Evolutionary conservation across 2,888 invertebrate species (phyloP).

Genomic region (Tolmerus cingulatus): DNA sequence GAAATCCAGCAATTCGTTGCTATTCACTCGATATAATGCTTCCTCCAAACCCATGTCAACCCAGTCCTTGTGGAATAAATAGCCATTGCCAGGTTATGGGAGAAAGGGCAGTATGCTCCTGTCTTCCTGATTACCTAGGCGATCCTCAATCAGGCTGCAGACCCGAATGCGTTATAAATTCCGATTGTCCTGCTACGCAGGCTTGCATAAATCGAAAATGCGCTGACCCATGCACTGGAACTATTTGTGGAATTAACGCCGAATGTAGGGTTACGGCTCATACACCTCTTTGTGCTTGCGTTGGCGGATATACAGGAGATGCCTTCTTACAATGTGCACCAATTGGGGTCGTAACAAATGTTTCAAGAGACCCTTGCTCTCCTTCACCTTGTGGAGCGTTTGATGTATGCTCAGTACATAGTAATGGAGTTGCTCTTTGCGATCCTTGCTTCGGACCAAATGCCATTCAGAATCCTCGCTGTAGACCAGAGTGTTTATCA

Average conservation of each 20-base stretch:
- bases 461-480: slow-evolving; percentile 74
- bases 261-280: slow-evolving; percentile 82
- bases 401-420: slow-evolving; percentile 74
- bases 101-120: slow-evolving; percentile 78
- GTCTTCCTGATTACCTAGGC: slow-evolving; percentile 77
- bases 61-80: slow-evolving; percentile 80
- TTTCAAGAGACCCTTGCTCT: slow-evolving; percentile 73
- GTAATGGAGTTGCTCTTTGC: slow-evolving; percentile 79
- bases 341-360: slow-evolving; percentile 68
- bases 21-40: slow-evolving; percentile 67
- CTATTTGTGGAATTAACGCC: slow-evolving; percentile 82
- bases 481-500: slow-evolving; percentile 83
- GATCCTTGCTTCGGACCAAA: slow-evolving; percentile 77
- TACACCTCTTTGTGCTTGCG: slow-evolving; percentile 82
- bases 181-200: slow-evolving; percentile 78
- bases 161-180: slow-evolving; percentile 83
- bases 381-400: slow-evolving; percentile 80
- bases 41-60: slow-evolving; percentile 74
- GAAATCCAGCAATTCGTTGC: slow-evolving; percentile 81
- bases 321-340: slow-evolving; percentile 77
- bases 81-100: slow-evolving; percentile 78
- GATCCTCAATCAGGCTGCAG: slow-evolving; percentile 80
- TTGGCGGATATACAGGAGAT: slow-evolving; percentile 80
- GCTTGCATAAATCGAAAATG: slow-evolving; percentile 81
- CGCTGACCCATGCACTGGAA: slow-evolving; percentile 75